Conservation (phyloP, 2,797 vertebrate species). For the Lagorchestes hirsutus region DNA sequence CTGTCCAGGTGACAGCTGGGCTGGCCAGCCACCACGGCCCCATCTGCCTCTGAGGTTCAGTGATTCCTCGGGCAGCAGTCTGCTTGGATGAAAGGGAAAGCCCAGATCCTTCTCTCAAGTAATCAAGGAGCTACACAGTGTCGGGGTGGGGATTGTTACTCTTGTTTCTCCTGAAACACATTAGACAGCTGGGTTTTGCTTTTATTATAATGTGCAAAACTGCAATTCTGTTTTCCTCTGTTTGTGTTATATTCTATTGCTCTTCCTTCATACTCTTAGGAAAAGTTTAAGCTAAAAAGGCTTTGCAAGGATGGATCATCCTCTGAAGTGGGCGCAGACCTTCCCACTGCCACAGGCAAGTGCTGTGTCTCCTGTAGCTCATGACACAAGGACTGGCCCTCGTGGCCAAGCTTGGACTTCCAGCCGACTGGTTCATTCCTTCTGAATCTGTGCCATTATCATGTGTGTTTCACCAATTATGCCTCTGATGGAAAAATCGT, state of each 20-base stretch:
- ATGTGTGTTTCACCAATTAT: background rate
- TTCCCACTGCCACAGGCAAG: background rate
- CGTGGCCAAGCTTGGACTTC: conserved; percentile 10
- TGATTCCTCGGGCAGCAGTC: background rate
- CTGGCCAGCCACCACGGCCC: background rate
- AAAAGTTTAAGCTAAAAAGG: background rate
- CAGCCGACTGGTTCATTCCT: conserved; percentile 1
- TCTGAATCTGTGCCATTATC: conserved; percentile 5
- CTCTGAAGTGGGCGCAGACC: background rate
- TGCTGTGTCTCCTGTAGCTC: background rate
- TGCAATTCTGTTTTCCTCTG: background rate
- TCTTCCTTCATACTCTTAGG: background rate
- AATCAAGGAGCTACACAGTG: background rate
- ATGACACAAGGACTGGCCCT: background rate
- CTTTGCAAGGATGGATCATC: background rate
- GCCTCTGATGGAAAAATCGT: conserved; percentile 22
- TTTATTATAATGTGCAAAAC: background rate
- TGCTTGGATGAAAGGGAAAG: background rate
- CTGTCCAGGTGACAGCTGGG: background rate
- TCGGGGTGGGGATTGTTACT: too few species aligned
- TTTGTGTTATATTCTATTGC: background rate
- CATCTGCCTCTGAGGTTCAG: fast-evolving
- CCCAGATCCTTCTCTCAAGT: too few species aligned
- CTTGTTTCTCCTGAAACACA: background rate
- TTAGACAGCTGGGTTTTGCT: background rate